phyloP scores from a whole-genome alignment of 2,888 invertebrate genomes.

The Drosophila vallismaia region DNA sequence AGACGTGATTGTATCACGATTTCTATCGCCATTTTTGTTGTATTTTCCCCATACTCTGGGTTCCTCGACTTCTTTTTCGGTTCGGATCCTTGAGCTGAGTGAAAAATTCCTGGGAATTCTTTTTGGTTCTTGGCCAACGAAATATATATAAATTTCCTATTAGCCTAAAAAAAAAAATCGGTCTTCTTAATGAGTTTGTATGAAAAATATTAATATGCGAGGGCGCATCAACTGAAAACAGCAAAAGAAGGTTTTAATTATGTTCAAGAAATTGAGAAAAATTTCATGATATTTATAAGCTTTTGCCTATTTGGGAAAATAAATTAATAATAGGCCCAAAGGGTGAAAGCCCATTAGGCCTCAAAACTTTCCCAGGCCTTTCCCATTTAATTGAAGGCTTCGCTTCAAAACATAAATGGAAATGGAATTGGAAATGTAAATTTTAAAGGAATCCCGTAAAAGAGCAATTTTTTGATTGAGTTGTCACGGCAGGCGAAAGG shows the following conservation, averaged over 20 bases:
- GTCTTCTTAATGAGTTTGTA: conserved; percentile 38
- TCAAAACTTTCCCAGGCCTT: conserved; percentile 21
- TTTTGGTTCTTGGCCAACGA: conserved; percentile 15
- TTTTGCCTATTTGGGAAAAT: too few species aligned
- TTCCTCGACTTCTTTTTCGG: conserved; percentile 21
- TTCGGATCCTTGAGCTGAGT: conserved; percentile 14
- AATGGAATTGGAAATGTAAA: conserved; percentile 3
- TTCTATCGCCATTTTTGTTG: conserved; percentile 81
- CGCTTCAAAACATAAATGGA: conserved; percentile 4
- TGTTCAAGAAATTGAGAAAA: not conserved
- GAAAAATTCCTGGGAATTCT: conserved; percentile 65
- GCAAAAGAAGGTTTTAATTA: not conserved
- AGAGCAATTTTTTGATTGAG: conserved; percentile 38
- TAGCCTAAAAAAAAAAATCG: conserved; percentile 35
- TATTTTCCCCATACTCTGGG: conserved; percentile 49
- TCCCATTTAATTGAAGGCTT: conserved; percentile 30
- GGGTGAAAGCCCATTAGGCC: conserved; percentile 5
- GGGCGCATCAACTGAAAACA: not conserved
- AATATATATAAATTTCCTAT: conserved; percentile 57
- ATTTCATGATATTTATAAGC: too few species aligned
- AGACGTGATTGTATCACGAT: conserved; percentile 83
- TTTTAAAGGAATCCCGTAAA: conserved; percentile 24
- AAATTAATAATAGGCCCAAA: not conserved
- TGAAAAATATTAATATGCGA: conserved; percentile 36
- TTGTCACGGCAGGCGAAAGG: conserved; percentile 38